Evolutionary conservation across 2,888 invertebrate species (phyloP).

Genomic region (Ephialtes manifestator): DNA sequence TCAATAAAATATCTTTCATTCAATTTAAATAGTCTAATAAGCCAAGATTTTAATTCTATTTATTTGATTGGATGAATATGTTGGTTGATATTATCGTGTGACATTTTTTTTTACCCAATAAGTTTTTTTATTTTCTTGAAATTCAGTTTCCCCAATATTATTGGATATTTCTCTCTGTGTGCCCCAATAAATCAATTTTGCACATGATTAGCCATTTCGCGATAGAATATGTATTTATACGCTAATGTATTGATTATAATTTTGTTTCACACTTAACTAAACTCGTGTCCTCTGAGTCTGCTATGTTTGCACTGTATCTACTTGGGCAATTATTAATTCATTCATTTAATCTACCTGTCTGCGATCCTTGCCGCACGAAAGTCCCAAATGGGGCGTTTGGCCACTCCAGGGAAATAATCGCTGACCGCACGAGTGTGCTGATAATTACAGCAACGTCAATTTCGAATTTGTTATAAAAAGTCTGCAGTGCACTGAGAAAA

Average conservation of each 20-base stretch:
- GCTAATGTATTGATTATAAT: slow-evolving; percentile 11
- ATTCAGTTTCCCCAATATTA: no score
- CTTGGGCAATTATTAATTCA: slow-evolving; percentile 14
- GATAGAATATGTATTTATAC: not conserved
- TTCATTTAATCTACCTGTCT: slow-evolving; percentile 1
- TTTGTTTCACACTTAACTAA: not conserved
- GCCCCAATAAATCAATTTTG: not conserved
- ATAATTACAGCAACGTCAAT: not conserved
- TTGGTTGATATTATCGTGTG: no score
- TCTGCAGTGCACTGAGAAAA: not conserved
- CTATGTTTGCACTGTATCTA: not conserved
- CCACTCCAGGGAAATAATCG: slow-evolving; percentile 8
- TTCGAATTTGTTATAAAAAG: no score
- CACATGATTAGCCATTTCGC: not conserved
- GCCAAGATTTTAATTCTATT: no score
- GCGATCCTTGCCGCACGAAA: not conserved
- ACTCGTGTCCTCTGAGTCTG: not conserved
- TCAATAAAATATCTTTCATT: no score
- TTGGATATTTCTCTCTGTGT: no score
- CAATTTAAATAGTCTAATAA: no score
- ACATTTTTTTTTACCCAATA: no score
- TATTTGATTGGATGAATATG: no score
- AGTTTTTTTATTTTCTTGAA: no score
- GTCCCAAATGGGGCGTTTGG: not conserved
- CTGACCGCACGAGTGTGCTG: not conserved